These are phyloP conservation scores for Pristis pectinata DNA, from an alignment of 2,797 vertebrate genomes.

Conservation along the genomic window DNA sequence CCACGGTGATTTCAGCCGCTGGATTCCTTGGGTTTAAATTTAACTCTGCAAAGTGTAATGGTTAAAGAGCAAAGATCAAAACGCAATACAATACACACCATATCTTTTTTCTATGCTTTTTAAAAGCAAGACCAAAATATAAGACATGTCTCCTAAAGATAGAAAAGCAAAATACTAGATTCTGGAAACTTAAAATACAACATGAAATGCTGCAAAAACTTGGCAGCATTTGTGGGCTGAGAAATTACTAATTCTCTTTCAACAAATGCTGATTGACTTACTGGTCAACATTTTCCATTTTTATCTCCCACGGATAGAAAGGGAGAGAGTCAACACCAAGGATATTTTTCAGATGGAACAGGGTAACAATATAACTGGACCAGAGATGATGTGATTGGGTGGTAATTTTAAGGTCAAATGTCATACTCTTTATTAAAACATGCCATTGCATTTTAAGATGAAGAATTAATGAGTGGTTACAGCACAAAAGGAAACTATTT, in stretches of 20 bases:
- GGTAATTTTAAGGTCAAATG: neutral
- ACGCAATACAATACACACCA: too few species aligned
- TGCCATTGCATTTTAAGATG: neutral
- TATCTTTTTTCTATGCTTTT: neutral
- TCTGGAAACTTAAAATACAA: too few species aligned
- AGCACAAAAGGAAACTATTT: too few species aligned
- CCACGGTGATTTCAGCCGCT: slow-evolving; percentile 48
- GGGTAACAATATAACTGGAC: neutral
- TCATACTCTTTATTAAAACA: neutral
- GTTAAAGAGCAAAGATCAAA: neutral
- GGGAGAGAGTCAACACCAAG: neutral
- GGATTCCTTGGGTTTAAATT: slow-evolving; percentile 67
- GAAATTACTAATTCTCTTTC: too few species aligned
- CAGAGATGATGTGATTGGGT: neutral
- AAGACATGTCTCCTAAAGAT: too few species aligned
- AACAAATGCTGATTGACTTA: neutral
- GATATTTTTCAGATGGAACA: neutral
- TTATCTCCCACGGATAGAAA: neutral
- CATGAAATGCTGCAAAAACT: too few species aligned
- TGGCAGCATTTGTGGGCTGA: too few species aligned
- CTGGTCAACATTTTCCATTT: neutral
- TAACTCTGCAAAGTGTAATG: slow-evolving; percentile 52
- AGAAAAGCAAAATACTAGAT: too few species aligned
- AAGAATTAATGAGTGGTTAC: neutral
- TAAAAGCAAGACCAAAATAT: too few species aligned